A percentile compares a stretch with the other conserved stretches of the same genome.
phyloP scores from a whole-genome alignment of 1,140 invertebrate species.

The Drosophila tristis region DNA sequence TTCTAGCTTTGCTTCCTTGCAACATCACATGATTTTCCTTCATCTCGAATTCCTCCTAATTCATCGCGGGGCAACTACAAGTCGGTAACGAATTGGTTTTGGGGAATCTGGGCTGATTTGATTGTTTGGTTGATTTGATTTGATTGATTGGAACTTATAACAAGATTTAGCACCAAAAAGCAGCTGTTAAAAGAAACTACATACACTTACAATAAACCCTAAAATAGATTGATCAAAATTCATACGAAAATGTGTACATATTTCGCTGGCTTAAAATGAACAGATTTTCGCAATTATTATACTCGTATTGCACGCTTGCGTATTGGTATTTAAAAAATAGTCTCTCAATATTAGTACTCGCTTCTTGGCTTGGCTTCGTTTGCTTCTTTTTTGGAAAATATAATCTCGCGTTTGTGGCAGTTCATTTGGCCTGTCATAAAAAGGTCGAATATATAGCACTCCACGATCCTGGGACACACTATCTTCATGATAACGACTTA shows the following conservation, averaged over 20 bases:
- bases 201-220: constrained; percentile 69
- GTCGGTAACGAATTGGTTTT: constrained; percentile 6
- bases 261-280: constrained; percentile 47
- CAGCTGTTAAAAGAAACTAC: constrained; percentile 78
- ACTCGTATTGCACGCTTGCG: neutral
- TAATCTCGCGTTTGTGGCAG: constrained; percentile 62
- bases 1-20: constrained; percentile 80
- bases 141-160: constrained; percentile 55
- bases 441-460: too few relatives aligned
- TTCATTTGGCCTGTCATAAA: constrained; percentile 45
- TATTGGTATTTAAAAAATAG: constrained; percentile 54
- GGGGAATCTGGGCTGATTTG: constrained; percentile 43
- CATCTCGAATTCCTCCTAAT: constrained; percentile 4
- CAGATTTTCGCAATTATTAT: constrained; percentile 40
- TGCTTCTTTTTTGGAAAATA: constrained; percentile 16
- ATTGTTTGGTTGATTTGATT: constrained; percentile 5
- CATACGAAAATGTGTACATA: constrained; percentile 48
- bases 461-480: too few relatives aligned
- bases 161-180: constrained; percentile 73
- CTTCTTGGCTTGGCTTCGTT: neutral
- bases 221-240: constrained; percentile 69
- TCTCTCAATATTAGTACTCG: constrained; percentile 34
- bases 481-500: too few relatives aligned
- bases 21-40: constrained; percentile 74
- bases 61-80: constrained; percentile 14